phyloP scores from a whole-genome alignment of 2,888 invertebrate genomes.

The Pyralis farinalis region DNA sequence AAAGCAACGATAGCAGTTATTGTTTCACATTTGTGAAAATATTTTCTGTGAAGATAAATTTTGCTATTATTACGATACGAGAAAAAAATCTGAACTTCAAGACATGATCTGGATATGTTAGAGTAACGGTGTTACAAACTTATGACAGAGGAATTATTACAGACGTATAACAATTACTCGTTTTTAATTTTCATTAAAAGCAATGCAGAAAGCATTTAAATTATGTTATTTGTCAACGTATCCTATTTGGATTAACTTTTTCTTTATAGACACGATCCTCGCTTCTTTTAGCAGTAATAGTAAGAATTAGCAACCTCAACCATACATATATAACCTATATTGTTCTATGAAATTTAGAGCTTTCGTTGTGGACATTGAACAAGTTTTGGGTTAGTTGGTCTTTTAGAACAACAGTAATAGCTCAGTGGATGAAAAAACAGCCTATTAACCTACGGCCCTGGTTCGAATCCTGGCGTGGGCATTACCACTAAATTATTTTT shows the following conservation, averaged over 20 bases:
- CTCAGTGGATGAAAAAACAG: no score
- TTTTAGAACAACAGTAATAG: no score
- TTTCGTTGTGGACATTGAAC: neutral
- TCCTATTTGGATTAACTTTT: slow-evolving; percentile 1
- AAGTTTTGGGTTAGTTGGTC: no score
- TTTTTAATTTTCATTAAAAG: neutral
- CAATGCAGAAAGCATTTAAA: neutral
- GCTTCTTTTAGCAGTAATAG: slow-evolving; percentile 5
- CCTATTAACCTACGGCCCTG: no score
- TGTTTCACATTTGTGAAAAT: slow-evolving; percentile 63
- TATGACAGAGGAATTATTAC: no score
- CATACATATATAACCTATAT: slow-evolving; percentile 1
- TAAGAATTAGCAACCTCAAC: slow-evolving; percentile 9
- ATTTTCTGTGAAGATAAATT: slow-evolving; percentile 51
- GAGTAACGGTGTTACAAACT: no score
- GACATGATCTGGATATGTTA: no score
- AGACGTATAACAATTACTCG: neutral
- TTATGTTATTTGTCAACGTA: neutral
- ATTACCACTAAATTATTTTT: no score
- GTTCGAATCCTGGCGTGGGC: no score
- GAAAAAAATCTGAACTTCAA: no score
- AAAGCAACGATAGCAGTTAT: slow-evolving; percentile 68
- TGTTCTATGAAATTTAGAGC: slow-evolving; percentile 7
- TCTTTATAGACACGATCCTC: slow-evolving; percentile 6
- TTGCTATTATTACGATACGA: slow-evolving; percentile 25